phyloP scores from a whole-genome alignment of 2,797 vertebrate species.

The Falco columbarius region DNA sequence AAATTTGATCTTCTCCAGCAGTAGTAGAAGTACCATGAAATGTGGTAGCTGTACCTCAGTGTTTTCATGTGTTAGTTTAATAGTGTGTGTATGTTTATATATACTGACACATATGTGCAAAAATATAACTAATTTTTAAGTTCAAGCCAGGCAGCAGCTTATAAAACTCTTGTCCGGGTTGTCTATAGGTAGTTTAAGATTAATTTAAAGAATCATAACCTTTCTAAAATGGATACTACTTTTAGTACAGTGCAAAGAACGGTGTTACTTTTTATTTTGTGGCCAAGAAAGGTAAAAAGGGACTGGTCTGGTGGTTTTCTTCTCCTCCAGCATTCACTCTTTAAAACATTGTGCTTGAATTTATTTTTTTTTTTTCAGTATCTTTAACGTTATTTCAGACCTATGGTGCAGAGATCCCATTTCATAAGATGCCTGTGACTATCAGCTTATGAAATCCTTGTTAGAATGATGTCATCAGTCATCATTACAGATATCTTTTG shows the following conservation, averaged over 20 bases:
- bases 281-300: background rate
- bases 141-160: background rate
- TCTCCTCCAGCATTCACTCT: background rate
- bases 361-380: background rate
- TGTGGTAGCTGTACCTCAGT: background rate
- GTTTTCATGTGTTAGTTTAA: background rate
- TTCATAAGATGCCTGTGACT: background rate
- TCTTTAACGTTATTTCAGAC: background rate
- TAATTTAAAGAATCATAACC: background rate
- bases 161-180: background rate
- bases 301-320: background rate
- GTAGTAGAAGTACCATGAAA: background rate
- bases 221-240: background rate
- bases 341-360: background rate
- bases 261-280: background rate
- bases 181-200: background rate
- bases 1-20: background rate
- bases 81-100: rapidly evolving
- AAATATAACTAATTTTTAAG: background rate
- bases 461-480: background rate
- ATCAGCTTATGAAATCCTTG: background rate
- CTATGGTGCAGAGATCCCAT: background rate
- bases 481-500: background rate
- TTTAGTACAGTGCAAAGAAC: background rate
- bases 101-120: background rate